Evolutionary conservation across 2,888 invertebrate species (phyloP).

Genomic region (Drosophila testacea): DNA sequence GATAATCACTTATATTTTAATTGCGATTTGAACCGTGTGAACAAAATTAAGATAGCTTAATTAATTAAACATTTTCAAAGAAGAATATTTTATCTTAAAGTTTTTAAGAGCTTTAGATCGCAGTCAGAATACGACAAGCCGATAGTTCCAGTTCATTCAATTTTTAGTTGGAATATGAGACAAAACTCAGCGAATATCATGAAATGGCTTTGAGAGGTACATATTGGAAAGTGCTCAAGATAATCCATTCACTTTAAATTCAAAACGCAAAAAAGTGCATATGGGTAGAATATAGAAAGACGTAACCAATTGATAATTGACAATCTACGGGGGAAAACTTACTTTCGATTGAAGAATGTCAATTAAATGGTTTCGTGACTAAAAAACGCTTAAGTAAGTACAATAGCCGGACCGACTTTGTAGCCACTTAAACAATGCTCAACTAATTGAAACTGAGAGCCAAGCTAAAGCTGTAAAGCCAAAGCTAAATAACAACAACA

Average conservation of each 20-base stretch:
- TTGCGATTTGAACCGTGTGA: background rate
- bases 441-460: constrained; percentile 67
- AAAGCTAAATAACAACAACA: constrained; percentile 11
- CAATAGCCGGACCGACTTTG: constrained; percentile 11
- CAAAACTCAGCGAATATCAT: too few species aligned
- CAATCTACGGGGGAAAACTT: background rate
- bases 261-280: too few species aligned
- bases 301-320: background rate
- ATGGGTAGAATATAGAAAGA: background rate
- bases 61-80: too few species aligned
- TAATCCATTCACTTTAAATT: too few species aligned
- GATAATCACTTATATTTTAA: background rate
- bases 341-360: constrained; percentile 47
- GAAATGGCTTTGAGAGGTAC: too few species aligned
- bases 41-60: too few species aligned
- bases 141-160: too few species aligned
- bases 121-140: too few species aligned
- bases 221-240: too few species aligned
- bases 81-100: too few species aligned
- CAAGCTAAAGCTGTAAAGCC: constrained; percentile 36
- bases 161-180: too few species aligned
- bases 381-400: constrained; percentile 31
- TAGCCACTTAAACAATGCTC: constrained; percentile 57
- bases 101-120: too few species aligned
- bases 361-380: constrained; percentile 62